Conservation (phyloP, 2,888 invertebrate species). For the Hirtodrosophila cameraria region DNA sequence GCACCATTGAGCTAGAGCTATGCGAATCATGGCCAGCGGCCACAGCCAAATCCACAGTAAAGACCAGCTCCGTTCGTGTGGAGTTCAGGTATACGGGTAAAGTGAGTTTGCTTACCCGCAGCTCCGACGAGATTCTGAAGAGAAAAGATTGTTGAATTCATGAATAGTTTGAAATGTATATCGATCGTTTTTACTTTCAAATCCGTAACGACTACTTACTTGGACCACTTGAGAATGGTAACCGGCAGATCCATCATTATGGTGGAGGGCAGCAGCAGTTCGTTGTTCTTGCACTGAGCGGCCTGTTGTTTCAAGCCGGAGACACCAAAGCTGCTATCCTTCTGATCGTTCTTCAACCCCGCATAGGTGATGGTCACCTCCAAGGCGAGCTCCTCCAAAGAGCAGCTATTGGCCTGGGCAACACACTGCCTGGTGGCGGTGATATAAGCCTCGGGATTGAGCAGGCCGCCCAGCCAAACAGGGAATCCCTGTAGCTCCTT, state of each 20-base stretch:
- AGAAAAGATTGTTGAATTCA: no score
- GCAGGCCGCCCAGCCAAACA: conserved; percentile 98
- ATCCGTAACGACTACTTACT: conserved; percentile 85
- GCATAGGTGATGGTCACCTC: conserved; percentile 87
- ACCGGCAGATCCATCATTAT: conserved; percentile 97
- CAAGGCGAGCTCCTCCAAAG: conserved; percentile 95
- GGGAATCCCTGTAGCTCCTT: conserved; percentile 96
- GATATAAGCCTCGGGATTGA: conserved; percentile 99
- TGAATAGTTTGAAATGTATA: no score
- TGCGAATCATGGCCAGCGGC: conserved; percentile 96
- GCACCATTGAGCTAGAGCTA: no score
- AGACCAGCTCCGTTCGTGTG: conserved; percentile 96
- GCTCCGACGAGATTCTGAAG: conserved; percentile 84
- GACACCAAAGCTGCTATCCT: conserved; percentile 88
- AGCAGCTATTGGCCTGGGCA: conserved; percentile 98
- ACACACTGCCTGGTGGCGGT: conserved; percentile 99
- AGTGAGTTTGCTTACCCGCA: conserved; percentile 89
- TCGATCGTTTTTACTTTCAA: no score
- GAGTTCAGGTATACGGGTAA: conserved; percentile 99
- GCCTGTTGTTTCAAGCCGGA: conserved; percentile 97
- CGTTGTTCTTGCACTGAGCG: conserved; percentile 95
- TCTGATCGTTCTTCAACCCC: conserved; percentile 86
- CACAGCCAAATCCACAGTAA: conserved; percentile 97
- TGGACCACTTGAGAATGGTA: conserved; percentile 95
- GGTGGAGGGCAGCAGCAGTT: conserved; percentile 94